These are phyloP conservation scores for Hydractinia echinata DNA, from an alignment of 30 jellyfish, hydroid and myxozoan species.

Conservation along the genomic window DNA sequence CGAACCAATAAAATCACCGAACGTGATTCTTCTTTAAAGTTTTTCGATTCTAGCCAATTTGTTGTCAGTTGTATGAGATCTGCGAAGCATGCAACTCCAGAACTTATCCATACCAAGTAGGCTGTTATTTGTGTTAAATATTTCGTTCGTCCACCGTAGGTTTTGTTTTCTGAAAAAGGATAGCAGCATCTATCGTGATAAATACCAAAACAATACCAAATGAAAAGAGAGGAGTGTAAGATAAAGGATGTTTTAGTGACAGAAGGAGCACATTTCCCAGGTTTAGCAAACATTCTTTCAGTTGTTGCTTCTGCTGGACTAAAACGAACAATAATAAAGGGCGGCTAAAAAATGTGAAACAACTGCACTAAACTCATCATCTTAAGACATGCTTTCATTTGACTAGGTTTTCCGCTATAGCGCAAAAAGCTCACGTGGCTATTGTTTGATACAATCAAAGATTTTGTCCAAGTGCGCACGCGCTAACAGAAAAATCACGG, in stretches of 20 bases:
- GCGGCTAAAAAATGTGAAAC: too few relatives aligned
- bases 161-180: background rate
- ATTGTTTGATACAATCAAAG: too few relatives aligned
- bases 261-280: conserved; percentile 10
- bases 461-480: too few relatives aligned
- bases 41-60: background rate
- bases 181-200: conserved; percentile 16
- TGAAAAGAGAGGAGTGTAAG: background rate
- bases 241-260: conserved; percentile 20
- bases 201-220: conserved; percentile 33
- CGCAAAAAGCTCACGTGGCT: too few relatives aligned
- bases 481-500: too few relatives aligned
- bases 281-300: background rate
- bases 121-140: conserved; percentile 23
- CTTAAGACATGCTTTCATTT: too few relatives aligned
- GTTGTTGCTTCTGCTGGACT: too few relatives aligned
- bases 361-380: too few relatives aligned
- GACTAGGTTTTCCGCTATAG: too few relatives aligned
- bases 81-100: conserved; percentile 19
- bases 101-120: background rate
- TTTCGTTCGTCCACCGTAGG: conserved; percentile 33
- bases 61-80: conserved; percentile 9
- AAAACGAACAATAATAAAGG: too few relatives aligned
- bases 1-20: conserved; percentile 19
- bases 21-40: background rate